Evolutionary conservation across 2,888 invertebrate genomes (phyloP).

Genomic region (Folsomia manolachei): DNA sequence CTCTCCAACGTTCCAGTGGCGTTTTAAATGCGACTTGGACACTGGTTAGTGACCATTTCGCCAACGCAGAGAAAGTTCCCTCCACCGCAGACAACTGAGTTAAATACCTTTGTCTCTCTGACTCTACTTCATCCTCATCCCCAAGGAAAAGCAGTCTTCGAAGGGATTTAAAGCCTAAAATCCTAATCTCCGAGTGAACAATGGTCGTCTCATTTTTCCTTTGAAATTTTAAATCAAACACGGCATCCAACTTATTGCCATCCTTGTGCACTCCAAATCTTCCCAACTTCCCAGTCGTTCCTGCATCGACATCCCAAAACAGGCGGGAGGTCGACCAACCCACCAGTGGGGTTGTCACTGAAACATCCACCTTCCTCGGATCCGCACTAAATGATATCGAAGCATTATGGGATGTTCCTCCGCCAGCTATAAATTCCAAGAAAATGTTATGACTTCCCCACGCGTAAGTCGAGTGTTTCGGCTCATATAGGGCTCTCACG

Average conservation of each 20-base stretch:
- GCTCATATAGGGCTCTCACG: constrained; percentile 27
- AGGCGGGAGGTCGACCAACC: constrained; percentile 35
- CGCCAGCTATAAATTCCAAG: constrained; percentile 22
- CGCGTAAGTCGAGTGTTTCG: constrained; percentile 31
- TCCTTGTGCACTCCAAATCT: constrained; percentile 30
- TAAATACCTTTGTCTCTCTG: too few species aligned
- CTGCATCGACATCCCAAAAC: constrained; percentile 25
- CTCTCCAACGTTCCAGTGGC: constrained; percentile 42
- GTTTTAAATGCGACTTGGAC: constrained; percentile 41
- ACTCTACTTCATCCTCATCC: constrained; percentile 1
- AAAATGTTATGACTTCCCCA: constrained; percentile 40
- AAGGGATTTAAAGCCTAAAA: constrained; percentile 22
- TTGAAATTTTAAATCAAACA: constrained; percentile 30
- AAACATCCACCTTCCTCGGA: constrained; percentile 31
- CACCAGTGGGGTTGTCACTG: constrained; percentile 39
- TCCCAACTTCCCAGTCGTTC: constrained; percentile 22
- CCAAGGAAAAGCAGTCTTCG: constrained; percentile 12
- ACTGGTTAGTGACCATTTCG: constrained; percentile 28
- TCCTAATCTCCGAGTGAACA: constrained; percentile 24
- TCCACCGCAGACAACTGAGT: constrained; percentile 16
- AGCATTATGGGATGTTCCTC: constrained; percentile 19
- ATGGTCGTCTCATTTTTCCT: constrained; percentile 25
- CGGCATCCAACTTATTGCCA: constrained; percentile 22
- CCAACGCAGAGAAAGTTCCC: constrained; percentile 25
- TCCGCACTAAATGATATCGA: constrained; percentile 35